A percentile compares a stretch with the other conserved stretches of the same genome.
These are phyloP conservation scores for Melikaiella ostensackeni DNA, from an alignment of 2,888 invertebrate genomes.

Conservation along the genomic window DNA sequence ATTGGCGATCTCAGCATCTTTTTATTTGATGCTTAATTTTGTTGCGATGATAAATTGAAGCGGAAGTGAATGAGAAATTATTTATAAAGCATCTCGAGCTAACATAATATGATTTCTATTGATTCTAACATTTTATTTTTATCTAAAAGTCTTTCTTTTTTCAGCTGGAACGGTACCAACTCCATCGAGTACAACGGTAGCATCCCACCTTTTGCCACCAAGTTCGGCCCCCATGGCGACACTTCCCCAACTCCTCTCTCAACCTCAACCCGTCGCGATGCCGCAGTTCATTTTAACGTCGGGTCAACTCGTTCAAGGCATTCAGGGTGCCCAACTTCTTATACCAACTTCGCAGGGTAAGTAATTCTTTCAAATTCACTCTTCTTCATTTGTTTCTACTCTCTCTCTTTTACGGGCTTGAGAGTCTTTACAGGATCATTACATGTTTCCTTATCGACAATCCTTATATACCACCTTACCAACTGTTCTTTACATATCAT, in stretches of 20 bases:
- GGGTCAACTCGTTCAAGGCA: slow-evolving; percentile 94
- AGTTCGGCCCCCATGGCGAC: slow-evolving; percentile 79
- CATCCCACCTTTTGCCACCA: slow-evolving; percentile 71
- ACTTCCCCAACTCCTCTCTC: slow-evolving; percentile 80
- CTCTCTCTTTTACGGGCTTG: no score
- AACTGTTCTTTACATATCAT: no score
- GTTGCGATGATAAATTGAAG: neutral
- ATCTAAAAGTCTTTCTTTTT: neutral
- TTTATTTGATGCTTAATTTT: no score
- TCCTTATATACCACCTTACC: no score
- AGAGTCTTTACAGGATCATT: no score
- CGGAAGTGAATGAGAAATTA: neutral
- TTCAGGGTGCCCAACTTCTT: slow-evolving; percentile 94
- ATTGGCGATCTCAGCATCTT: no score
- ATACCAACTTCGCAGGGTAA: slow-evolving; percentile 97
- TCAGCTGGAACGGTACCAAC: slow-evolving; percentile 74
- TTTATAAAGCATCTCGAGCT: no score
- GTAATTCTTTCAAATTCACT: slow-evolving; percentile 8
- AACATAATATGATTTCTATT: neutral
- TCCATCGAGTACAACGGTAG: slow-evolving; percentile 74
- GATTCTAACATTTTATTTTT: neutral
- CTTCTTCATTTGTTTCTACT: no score
- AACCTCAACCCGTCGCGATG: slow-evolving; percentile 85
- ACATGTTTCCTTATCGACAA: no score
- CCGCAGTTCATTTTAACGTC: slow-evolving; percentile 95